Base-by-base conservation (phyloP, 2,113 vertebrate species). In the Capreolus pygargus region DNA sequence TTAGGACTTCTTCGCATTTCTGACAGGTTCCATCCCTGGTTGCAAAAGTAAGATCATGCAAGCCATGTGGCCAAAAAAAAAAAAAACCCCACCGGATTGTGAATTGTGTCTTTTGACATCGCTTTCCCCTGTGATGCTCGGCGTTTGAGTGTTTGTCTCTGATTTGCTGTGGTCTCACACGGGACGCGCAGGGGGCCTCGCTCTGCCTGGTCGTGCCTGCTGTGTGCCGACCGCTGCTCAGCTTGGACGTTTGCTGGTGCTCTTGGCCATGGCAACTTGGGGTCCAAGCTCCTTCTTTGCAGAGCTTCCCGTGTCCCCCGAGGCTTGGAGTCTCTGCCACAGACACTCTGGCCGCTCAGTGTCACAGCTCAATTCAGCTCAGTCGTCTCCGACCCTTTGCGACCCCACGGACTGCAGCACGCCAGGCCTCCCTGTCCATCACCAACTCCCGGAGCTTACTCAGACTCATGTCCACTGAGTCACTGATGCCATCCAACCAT, bases 161-260 rank as follows among this genome's bases (percentile, higher is more conserved):
- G 13, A 6, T 1, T 7, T 12, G 78, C 17, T 4, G 39, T 1
- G 23, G 3, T 28, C 76, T 45, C 23, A 5, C 79, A 0, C 2
- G 6, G 2, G 0, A 11, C 0, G 36, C 1, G 15, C 8, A 3
- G 13, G 61, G 8, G 4, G 6, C 5, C 54, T 33, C 43, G 23
- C 36, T 39, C 36, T 28, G 43, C 16, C 61, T 47, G 3, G 3
- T 7, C 27, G 33, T 23, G 30, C 30, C 14, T 12, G 23, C 60
- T 36, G 28, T 27, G 21, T 14, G 47, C 19, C 0, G 33, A 17
- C 36, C 19, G 17, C 50, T 16, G 50, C 47, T 36, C 30, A 4
- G 74, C 76, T 1, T 11, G 43, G 61, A 10, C 4, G 6, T 60
- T 6, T 17, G 27, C 87, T 33, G 47, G 47, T 28, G 21, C 36